Evolutionary conservation across 2,113 vertebrate genomes (phyloP).

Genomic region (Brachionichthys hirsutus): DNA sequence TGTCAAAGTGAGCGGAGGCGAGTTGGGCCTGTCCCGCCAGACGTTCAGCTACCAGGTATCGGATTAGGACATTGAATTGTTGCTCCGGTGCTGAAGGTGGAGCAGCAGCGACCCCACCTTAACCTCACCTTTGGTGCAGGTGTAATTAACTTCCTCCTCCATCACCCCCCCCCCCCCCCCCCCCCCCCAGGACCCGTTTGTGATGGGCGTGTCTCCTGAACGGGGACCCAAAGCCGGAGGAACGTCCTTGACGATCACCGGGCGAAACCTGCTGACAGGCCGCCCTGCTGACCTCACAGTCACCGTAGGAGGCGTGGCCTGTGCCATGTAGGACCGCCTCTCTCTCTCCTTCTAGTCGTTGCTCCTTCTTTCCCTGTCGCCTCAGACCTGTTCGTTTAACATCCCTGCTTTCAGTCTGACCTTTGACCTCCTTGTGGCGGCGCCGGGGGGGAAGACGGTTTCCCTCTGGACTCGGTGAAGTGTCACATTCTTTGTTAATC

Average conservation of each 20-base stretch:
- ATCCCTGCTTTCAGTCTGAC: conserved; percentile 8
- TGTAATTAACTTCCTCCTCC: background rate
- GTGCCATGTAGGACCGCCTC: conserved; percentile 82
- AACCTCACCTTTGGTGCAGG: background rate
- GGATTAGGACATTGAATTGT: too few relatives aligned
- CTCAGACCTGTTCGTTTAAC: too few relatives aligned
- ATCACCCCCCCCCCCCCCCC: conserved; percentile 14
- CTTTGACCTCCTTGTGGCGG: too few relatives aligned
- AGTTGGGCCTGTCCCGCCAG: conserved; percentile 82
- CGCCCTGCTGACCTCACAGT: conserved; percentile 83
- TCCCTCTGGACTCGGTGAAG: background rate
- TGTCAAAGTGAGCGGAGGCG: conserved; percentile 87
- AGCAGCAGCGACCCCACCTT: too few relatives aligned
- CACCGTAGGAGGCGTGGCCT: conserved; percentile 85
- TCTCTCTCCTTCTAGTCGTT: background rate
- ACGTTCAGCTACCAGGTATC: conserved; percentile 92
- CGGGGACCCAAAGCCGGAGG: conserved; percentile 91
- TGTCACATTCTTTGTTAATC: background rate
- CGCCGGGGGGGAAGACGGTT: background rate
- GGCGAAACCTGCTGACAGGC: conserved; percentile 89
- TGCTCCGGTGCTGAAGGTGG: background rate
- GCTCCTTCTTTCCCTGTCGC: too few relatives aligned
- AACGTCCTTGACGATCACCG: conserved; percentile 85
- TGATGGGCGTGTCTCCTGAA: conserved; percentile 84
- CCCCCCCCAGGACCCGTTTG: conserved; percentile 83